Evolutionary conservation across 30 jellyfish, hydroid and myxozoan species (phyloP).

Genomic region (Hydractinia symbiolongicarpus): DNA sequence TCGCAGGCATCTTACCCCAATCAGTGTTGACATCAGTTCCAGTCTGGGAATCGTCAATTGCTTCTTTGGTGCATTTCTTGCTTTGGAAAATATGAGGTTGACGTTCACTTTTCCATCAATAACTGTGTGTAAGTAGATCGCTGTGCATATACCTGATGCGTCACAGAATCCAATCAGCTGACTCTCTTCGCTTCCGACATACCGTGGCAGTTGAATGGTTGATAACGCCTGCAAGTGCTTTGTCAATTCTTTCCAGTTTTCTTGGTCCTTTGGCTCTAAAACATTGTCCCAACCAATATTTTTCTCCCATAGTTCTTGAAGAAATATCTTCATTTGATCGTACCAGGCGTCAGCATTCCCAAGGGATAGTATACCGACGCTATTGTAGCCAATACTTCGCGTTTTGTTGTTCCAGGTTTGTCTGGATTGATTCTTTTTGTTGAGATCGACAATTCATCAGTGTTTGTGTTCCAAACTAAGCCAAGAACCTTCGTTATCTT

Average conservation of each 20-base stretch:
- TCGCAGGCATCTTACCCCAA: background rate
- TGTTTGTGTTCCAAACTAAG: slow-evolving; percentile 30
- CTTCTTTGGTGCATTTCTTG: slow-evolving; percentile 12
- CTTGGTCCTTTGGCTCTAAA: background rate
- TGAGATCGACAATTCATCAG: slow-evolving; percentile 35
- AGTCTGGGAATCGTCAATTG: background rate
- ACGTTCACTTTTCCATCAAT: background rate
- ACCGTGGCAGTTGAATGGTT: slow-evolving; percentile 25
- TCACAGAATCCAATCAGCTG: slow-evolving; percentile 13
- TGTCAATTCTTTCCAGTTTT: slow-evolving; percentile 17
- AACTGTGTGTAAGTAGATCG: background rate
- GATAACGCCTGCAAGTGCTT: background rate
- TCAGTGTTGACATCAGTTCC: background rate
- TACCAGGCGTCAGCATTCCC: too few species aligned
- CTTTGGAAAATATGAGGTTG: slow-evolving; percentile 1
- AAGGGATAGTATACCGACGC: too few species aligned
- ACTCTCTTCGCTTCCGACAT: slow-evolving; percentile 13
- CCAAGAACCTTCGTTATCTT: slow-evolving; percentile 23
- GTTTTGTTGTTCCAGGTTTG: slow-evolving; percentile 22
- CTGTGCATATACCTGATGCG: background rate
- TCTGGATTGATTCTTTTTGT: background rate
- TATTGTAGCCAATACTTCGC: too few species aligned
- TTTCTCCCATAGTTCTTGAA: slow-evolving; percentile 35
- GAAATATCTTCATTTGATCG: slow-evolving; percentile 8
- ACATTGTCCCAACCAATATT: slow-evolving; percentile 32